Evolutionary conservation across 1,140 invertebrate genomes (phyloP).

Genomic region (Listronotus oregonensis): DNA sequence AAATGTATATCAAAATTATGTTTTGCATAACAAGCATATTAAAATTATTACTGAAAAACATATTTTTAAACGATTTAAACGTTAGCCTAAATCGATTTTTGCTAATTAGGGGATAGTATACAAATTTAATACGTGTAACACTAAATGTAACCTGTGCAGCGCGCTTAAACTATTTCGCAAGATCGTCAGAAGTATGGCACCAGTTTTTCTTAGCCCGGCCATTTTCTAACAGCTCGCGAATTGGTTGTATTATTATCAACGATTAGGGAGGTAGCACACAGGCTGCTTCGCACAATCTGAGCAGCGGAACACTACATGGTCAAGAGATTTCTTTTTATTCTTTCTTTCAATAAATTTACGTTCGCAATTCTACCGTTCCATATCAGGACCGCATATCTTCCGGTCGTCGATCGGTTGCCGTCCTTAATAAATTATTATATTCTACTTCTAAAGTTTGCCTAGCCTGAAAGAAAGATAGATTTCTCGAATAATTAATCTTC

Average conservation of each 20-base stretch:
- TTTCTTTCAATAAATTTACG: constrained; percentile 18
- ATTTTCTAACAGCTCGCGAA: constrained; percentile 15
- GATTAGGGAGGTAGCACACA: constrained; percentile 49
- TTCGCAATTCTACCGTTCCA: constrained; percentile 28
- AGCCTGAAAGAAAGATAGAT: no score
- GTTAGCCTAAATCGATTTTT: no score
- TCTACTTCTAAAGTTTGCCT: constrained; percentile 88
- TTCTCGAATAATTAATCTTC: no score
- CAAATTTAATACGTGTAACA: background rate
- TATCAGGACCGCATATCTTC: constrained; percentile 60
- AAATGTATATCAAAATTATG: no score
- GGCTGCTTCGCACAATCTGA: constrained; percentile 43
- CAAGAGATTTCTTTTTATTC: constrained; percentile 36
- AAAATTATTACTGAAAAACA: no score
- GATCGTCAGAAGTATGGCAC: background rate
- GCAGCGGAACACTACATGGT: constrained; percentile 53
- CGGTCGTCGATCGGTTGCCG: constrained; percentile 80
- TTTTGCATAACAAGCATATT: no score
- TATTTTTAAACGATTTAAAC: no score
- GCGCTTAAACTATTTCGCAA: constrained; percentile 16
- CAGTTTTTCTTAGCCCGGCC: background rate
- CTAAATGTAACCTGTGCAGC: constrained; percentile 20
- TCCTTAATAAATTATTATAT: constrained; percentile 83
- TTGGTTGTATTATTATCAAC: constrained; percentile 31
- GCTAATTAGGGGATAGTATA: no score